phyloP scores from a whole-genome alignment of 2,113 vertebrate genomes.

The Megaceryle torquata region DNA sequence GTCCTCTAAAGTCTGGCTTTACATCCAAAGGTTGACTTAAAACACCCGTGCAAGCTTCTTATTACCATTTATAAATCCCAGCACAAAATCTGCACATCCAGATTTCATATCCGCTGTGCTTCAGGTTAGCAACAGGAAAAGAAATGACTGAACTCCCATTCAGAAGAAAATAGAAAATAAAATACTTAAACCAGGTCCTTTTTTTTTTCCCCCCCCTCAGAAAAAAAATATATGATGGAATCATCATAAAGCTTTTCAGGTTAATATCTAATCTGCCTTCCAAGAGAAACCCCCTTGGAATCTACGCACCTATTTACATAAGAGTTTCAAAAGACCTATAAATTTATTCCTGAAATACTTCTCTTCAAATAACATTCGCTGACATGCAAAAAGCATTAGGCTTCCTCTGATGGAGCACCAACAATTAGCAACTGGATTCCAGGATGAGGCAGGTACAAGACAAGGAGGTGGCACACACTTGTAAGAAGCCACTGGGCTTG shows the following conservation, averaged over 20 bases:
- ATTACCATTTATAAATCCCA: background rate
- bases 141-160: background rate
- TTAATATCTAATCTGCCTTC: slow-evolving; percentile 31
- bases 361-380: background rate
- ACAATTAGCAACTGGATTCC: background rate
- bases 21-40: slow-evolving; percentile 23
- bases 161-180: background rate
- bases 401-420: background rate
- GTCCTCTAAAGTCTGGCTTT: slow-evolving; percentile 4
- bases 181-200: background rate
- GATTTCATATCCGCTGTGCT: background rate
- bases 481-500: background rate
- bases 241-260: slow-evolving; percentile 1
- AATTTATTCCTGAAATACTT: slow-evolving; percentile 8
- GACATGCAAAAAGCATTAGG: background rate
- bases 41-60: background rate
- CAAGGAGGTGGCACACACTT: background rate
- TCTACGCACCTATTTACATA: background rate
- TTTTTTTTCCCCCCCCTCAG: background rate
- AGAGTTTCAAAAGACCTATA: background rate
- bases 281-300: slow-evolving; percentile 14
- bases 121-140: background rate
- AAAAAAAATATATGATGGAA: background rate
- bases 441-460: background rate
- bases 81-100: background rate